Evolutionary conservation across 2,797 vertebrate species (phyloP).

Genomic region (Prionace glauca): DNA sequence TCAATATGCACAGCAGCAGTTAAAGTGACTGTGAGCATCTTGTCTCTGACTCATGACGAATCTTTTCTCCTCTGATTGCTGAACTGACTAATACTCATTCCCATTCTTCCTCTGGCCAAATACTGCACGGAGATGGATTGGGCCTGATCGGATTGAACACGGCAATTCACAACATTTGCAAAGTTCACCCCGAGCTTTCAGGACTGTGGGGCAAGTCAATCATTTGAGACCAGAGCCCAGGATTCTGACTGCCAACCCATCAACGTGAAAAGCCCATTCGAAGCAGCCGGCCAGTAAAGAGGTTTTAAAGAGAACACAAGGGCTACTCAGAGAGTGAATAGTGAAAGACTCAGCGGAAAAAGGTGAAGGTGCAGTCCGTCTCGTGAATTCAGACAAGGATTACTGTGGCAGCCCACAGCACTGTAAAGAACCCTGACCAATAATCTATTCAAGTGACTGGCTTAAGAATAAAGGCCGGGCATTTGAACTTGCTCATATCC

Average conservation of each 20-base stretch:
- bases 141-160: not conserved
- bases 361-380: not conserved
- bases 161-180: not conserved
- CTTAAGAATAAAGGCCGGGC: not conserved
- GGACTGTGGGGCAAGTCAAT: not conserved
- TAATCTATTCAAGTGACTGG: not conserved
- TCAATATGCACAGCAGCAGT: not conserved
- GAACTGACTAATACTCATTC: not conserved
- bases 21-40: not conserved
- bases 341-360: not conserved
- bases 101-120: not conserved
- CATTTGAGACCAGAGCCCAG: not conserved
- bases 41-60: not conserved
- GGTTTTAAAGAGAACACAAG: no score
- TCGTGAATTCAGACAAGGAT: not conserved
- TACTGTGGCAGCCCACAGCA: not conserved
- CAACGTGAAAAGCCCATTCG: not conserved
- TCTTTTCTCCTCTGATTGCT: slow-evolving; percentile 13
- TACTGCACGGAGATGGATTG: not conserved
- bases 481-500: not conserved
- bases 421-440: not conserved
- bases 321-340: not conserved
- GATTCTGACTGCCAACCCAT: not conserved
- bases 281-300: not conserved
- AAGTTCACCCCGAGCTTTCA: not conserved